A percentile compares a stretch with the other conserved stretches of the same genome.
Evolutionary conservation across 2,797 vertebrate species (phyloP).

Genomic region (Tangara arthus): DNA sequence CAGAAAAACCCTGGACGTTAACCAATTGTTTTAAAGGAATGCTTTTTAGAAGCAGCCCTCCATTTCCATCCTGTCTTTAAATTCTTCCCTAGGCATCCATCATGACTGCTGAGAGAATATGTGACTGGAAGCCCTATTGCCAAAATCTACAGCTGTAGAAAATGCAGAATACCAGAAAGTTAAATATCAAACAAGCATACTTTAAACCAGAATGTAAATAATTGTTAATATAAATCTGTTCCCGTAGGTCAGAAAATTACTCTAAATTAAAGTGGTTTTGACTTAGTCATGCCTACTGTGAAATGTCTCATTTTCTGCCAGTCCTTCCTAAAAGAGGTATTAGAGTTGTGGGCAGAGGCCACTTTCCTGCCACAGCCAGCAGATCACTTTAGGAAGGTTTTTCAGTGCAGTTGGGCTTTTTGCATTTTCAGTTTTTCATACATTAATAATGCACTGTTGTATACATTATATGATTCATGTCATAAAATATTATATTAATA

Average conservation of each 20-base stretch:
- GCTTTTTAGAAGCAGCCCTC: neutral
- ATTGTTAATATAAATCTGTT: neutral
- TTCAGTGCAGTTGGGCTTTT: neutral
- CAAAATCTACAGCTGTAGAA: neutral
- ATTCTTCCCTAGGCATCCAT: neutral
- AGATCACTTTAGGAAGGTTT: accelerated
- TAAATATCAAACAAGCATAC: neutral
- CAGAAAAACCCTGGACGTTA: neutral
- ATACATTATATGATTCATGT: neutral
- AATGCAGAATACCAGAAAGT: neutral
- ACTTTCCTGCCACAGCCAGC: neutral
- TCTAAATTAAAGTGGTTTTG: neutral
- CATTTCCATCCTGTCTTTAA: neutral
- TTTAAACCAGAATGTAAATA: neutral
- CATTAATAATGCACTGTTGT: neutral
- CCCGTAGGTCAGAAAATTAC: neutral
- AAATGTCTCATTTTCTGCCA: neutral
- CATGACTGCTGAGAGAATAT: neutral
- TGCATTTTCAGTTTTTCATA: neutral
- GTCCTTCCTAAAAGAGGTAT: neutral
- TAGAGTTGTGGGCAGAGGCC: neutral
- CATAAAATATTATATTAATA: neutral
- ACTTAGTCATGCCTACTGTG: neutral
- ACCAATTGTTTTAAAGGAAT: neutral
- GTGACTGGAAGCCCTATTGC: neutral